A percentile compares a stretch with the other conserved stretches of the same genome.
Evolutionary conservation across 2,113 vertebrate species (phyloP).

Genomic region (Gambusia holbrooki): DNA sequence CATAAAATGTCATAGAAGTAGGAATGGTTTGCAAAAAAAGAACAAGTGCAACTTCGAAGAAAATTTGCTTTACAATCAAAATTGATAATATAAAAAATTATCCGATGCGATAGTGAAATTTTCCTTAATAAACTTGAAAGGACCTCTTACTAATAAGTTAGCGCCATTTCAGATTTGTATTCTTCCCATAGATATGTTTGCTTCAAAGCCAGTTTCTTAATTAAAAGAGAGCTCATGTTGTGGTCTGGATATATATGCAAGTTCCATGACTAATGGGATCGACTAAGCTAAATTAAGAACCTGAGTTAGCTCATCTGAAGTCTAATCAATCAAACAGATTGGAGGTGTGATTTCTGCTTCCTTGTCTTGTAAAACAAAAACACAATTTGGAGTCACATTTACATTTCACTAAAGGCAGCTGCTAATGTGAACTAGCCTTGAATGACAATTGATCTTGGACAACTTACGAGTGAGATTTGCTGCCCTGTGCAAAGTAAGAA

Average conservation of each 20-base stretch:
- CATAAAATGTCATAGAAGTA: too few relatives aligned
- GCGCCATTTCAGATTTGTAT: too few relatives aligned
- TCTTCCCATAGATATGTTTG: too few relatives aligned
- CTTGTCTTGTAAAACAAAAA: neutral
- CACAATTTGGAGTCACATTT: neutral
- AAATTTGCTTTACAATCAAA: too few relatives aligned
- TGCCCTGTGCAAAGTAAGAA: neutral
- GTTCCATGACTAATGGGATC: neutral
- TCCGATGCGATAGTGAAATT: too few relatives aligned
- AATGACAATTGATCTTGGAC: neutral
- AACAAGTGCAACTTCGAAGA: too few relatives aligned
- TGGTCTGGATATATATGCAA: neutral
- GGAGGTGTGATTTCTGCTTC: neutral
- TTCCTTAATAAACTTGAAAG: too few relatives aligned
- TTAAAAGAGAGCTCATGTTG: too few relatives aligned
- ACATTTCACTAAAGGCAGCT: neutral
- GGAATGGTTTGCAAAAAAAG: too few relatives aligned
- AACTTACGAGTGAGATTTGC: neutral
- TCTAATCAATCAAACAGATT: neutral
- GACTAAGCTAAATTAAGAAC: neutral
- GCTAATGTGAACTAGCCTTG: neutral
- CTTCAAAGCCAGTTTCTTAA: too few relatives aligned
- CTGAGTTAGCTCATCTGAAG: neutral
- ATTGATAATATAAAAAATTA: too few relatives aligned
- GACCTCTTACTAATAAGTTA: too few relatives aligned